Evolutionary conservation across 2,888 invertebrate genomes (phyloP), one percentile per base, ranked within the genome.

Genomic region (Chorisops tibialis): DNA sequence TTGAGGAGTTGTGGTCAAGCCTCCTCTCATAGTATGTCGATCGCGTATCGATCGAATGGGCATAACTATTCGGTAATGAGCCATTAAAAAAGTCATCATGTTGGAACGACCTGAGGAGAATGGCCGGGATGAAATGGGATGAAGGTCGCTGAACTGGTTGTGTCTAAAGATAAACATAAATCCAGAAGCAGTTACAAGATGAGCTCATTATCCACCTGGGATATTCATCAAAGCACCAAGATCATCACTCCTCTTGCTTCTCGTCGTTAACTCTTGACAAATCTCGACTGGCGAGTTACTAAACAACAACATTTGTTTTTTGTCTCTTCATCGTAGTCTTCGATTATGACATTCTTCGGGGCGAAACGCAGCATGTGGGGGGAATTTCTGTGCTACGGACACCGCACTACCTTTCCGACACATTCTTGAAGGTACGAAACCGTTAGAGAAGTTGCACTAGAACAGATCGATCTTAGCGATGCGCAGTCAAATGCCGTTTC

Each of bases 121-220:
- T 9, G 35, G 30, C 1, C 18, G 16, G 9, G n/a, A 14, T 16
- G 19, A 52, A 30, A 52, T 52, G 37, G 39, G 11, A 19, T 38
- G 38, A 30, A 52, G 52, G 52, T 52, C 52, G 52, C 16, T 52
- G 52, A 52, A 52, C 52, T 52, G 37, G 37, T 21, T 38, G 38
- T 52, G 52, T 39, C 38, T 21, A 19, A 39, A 12, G 52, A 21
- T 48, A 12, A 4, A 22, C 12, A 12, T 21, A 21, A 50, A 38
- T 21, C 18, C 52, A 52, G 52, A 52, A 52, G 52, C 52, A n/a
- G n/a, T n/a, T 38, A 52, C 52, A 52, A 52, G 52, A 52, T 52
- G 19, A 52, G 52, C 52, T 52, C 52, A 52, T 52, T 52, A 52
- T 52, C 52, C 38, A 52, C 52, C 52, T 52, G 38, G n/a, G 52